phyloP scores from a whole-genome alignment of 2,888 invertebrate genomes.

The Drosophila antonietae region DNA sequence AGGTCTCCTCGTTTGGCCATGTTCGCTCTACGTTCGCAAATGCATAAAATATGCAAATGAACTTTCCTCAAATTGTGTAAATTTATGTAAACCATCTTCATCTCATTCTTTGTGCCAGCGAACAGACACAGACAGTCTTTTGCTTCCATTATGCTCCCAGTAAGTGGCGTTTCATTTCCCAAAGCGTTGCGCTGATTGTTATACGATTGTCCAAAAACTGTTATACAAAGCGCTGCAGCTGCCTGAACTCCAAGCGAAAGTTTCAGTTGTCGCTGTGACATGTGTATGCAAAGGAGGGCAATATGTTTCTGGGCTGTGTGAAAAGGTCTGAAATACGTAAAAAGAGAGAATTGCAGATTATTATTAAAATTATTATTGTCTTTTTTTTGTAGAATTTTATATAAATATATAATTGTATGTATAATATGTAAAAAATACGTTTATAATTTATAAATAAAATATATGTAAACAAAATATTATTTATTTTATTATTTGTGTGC shows the following conservation, averaged over 20 bases:
- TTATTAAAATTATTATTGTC: neutral
- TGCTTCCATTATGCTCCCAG: constrained; percentile 1
- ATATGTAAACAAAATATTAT: too few species aligned
- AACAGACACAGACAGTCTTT: neutral
- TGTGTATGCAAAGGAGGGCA: constrained; percentile 11
- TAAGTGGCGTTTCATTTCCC: constrained; percentile 43
- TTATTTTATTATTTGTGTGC: too few species aligned
- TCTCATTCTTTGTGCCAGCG: constrained; percentile 31
- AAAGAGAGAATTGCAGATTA: neutral
- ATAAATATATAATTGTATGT: too few species aligned
- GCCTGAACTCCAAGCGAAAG: neutral
- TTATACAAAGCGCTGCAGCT: constrained; percentile 31
- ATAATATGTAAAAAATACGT: too few species aligned
- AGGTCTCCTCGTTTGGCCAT: constrained; percentile 12
- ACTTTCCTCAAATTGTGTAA: constrained; percentile 57
- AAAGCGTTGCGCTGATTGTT: constrained; percentile 31
- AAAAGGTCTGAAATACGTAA: constrained; percentile 1
- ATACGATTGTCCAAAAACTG: constrained; percentile 33
- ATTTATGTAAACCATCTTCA: constrained; percentile 62
- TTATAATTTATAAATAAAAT: too few species aligned
- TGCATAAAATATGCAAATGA: constrained; percentile 74
- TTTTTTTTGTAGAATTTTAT: too few species aligned
- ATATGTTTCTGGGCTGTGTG: neutral
- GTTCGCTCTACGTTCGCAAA: constrained; percentile 21
- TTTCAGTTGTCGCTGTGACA: constrained; percentile 29